These are phyloP conservation scores for Chrysolina haemoptera DNA, from an alignment of 2,888 invertebrate species.

Conservation along the genomic window DNA sequence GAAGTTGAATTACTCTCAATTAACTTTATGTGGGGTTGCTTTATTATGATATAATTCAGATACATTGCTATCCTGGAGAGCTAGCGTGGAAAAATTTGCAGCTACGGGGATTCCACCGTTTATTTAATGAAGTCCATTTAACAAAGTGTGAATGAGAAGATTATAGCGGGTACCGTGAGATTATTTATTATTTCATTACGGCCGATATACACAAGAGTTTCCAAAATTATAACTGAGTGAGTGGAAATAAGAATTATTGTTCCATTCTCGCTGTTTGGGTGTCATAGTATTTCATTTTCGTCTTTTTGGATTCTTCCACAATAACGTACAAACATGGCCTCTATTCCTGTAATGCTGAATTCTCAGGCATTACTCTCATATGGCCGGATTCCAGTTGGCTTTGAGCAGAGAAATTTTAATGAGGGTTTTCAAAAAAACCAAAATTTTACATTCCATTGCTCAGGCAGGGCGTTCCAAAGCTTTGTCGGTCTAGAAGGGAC, in stretches of 20 bases:
- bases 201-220: not conserved
- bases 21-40: conserved; percentile 17
- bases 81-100: conserved; percentile 1
- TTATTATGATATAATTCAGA: conserved; percentile 28
- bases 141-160: conserved; percentile 3
- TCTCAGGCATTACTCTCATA: no score
- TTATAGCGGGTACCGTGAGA: not conserved
- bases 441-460: no score
- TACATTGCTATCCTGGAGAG: conserved; percentile 16
- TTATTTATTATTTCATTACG: not conserved
- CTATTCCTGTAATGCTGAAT: no score
- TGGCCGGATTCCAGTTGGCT: no score
- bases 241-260: not conserved
- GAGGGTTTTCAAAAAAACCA: no score
- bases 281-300: no score
- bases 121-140: not conserved
- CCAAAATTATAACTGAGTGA: not conserved
- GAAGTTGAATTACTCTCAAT: conserved; percentile 27
- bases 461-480: no score
- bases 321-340: no score
- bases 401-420: no score
- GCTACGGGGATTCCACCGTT: not conserved
- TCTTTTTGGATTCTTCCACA: no score
- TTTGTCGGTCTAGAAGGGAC: no score
- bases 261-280: no score